phyloP scores from a whole-genome alignment of 2,888 invertebrate species.

The Ophonus ardosiacus region DNA sequence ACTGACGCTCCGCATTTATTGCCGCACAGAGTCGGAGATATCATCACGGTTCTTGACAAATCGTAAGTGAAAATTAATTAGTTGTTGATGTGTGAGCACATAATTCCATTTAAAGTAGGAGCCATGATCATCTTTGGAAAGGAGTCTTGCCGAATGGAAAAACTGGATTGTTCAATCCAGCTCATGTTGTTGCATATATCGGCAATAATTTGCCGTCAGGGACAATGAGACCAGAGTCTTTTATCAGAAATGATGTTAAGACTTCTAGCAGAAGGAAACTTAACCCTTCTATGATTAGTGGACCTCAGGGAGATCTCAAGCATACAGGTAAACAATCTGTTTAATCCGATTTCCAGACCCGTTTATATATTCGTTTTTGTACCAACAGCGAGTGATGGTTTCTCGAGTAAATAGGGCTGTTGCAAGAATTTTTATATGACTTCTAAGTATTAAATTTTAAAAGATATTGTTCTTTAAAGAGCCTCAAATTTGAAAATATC shows the following conservation, averaged over 20 bases:
- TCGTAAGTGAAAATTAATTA: constrained; percentile 75
- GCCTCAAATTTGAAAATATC: too few relatives aligned
- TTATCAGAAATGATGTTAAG: constrained; percentile 79
- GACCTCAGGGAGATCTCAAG: constrained; percentile 97
- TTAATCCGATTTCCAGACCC: too few relatives aligned
- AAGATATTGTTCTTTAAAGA: too few relatives aligned
- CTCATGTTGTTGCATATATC: constrained; percentile 91
- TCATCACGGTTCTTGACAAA: constrained; percentile 95
- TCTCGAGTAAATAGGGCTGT: too few relatives aligned
- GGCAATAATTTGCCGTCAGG: constrained; percentile 84
- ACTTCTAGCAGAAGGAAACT: constrained; percentile 82
- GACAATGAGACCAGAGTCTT: constrained; percentile 77
- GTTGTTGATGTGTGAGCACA: neutral
- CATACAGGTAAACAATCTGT: constrained; percentile 83
- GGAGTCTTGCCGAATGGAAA: constrained; percentile 93
- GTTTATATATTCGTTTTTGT: too few relatives aligned
- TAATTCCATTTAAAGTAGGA: constrained; percentile 72
- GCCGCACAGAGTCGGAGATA: constrained; percentile 90
- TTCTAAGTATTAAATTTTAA: too few relatives aligned
- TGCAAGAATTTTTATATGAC: too few relatives aligned
- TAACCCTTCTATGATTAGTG: constrained; percentile 95
- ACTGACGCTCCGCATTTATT: constrained; percentile 82
- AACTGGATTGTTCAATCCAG: constrained; percentile 95
- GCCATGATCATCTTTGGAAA: constrained; percentile 88
- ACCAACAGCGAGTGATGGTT: too few relatives aligned